Evolutionary conservation across 2,113 vertebrate genomes (phyloP), one percentile per base, ranked within the genome.

Genomic region (rat (Rattus norvegicus)): DNA sequence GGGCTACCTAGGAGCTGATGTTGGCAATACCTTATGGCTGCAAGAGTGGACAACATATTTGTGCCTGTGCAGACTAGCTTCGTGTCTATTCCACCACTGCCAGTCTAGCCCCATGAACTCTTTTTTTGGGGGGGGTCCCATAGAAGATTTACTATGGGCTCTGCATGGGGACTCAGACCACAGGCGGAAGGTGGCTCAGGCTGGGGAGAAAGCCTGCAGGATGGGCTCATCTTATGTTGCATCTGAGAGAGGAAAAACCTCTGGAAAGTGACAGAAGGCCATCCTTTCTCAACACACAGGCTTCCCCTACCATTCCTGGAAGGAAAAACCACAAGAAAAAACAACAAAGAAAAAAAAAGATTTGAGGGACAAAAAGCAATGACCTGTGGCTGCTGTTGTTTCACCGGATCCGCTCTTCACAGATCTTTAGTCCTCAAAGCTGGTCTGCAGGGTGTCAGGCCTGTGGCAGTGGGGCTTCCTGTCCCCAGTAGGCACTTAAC

Each of bases 191-290:
- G 12, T 54, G 52, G 52, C 52, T 54, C 80, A 47, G 90, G 43
- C 59, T 52, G 4, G 0, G 19, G 54, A 83, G 77, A 86, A 69
- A 83, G 36, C 77, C 76, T 36, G n/a, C 13, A 89, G 52, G 54
- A 63, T 81, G 33, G 28, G 28, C 26, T 75, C 26, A 9, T 61
- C 16, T 73, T 72, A 33, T 73, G 9, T 43, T 75, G 73, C 79
- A 85, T 77, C 52, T 30, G 11, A 56, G 26, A 76, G 65, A 5
- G 22, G 2, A 81, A 6, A 86, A 88, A 49, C 16, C 39, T 13
- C 73, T 96, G 90, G 63, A 43, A 90, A 89, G 56, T 69, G 84
- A 65, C 85, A 93, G 92, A 70, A 91, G 81, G 61, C 36, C 24
- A 88, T 54, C 61, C 14, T 77, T 92, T 88, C 76, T 88, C 39